These are phyloP conservation scores for Trachemys scripta DNA, from an alignment of 2,113 vertebrate species.

Conservation along the genomic window DNA sequence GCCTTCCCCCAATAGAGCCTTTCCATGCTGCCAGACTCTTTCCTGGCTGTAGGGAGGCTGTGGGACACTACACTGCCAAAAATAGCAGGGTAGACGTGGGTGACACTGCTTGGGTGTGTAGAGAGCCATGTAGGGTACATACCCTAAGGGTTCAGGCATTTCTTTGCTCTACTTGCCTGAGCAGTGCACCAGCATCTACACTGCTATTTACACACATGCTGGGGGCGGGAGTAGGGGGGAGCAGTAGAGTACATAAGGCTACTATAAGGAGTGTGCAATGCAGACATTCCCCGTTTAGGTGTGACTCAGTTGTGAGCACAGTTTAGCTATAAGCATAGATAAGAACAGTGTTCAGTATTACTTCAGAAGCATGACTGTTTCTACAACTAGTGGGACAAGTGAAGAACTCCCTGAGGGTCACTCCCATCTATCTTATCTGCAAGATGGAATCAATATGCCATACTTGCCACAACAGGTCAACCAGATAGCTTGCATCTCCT, in stretches of 20 bases:
- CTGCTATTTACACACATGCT: neutral
- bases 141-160: neutral
- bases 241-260: no score
- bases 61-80: neutral
- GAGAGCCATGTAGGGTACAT: neutral
- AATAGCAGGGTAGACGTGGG: neutral
- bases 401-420: neutral
- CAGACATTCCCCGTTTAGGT: neutral
- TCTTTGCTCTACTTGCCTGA: neutral
- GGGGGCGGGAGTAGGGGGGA: neutral
- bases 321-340: neutral
- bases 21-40: neutral
- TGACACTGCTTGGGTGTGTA: neutral
- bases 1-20: neutral
- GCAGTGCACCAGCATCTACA: neutral
- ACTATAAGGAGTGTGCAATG: neutral
- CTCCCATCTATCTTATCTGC: rapidly evolving
- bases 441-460: neutral
- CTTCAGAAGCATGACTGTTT: neutral
- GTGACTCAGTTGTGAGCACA: neutral
- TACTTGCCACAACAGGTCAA: neutral
- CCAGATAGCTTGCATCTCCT: neutral
- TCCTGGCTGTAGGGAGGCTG: neutral
- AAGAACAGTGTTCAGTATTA: neutral
- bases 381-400: neutral